These are phyloP conservation scores for Nycteola revayana DNA, from an alignment of 2,888 invertebrate genomes.

Conservation along the genomic window DNA sequence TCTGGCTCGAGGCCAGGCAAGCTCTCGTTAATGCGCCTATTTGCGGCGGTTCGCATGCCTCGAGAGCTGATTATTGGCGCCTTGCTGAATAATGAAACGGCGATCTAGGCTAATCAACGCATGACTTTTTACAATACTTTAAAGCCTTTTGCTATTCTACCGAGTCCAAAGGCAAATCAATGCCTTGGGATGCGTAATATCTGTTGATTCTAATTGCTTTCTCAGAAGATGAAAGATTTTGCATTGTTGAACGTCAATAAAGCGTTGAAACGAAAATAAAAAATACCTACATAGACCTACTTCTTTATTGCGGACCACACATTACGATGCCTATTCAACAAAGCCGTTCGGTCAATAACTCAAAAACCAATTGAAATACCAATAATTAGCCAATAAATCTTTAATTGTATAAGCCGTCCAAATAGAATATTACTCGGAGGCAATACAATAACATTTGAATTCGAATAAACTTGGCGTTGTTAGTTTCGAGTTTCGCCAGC, in stretches of 20 bases:
- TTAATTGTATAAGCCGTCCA: slow-evolving; percentile 20
- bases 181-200: background rate
- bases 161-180: slow-evolving; percentile 9
- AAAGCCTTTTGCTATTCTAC: slow-evolving; percentile 30
- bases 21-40: slow-evolving; percentile 50
- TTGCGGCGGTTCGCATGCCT: slow-evolving; percentile 51
- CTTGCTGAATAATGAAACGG: slow-evolving; percentile 62
- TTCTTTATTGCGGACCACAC: background rate
- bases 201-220: background rate
- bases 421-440: slow-evolving; percentile 18
- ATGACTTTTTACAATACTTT: slow-evolving; percentile 41
- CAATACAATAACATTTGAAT: slow-evolving; percentile 26
- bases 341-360: no score
- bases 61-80: slow-evolving; percentile 62
- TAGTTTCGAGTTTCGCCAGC: slow-evolving; percentile 23
- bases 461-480: slow-evolving; percentile 17
- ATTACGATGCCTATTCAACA: no score
- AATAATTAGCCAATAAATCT: slow-evolving; percentile 15
- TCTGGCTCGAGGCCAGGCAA: slow-evolving; percentile 22
- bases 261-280: background rate
- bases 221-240: background rate
- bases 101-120: slow-evolving; percentile 66
- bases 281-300: no score
- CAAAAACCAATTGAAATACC: background rate
- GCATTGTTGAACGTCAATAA: background rate